Conservation (phyloP, 2,888 invertebrate genomes). For the Abrostola tripartita region DNA sequence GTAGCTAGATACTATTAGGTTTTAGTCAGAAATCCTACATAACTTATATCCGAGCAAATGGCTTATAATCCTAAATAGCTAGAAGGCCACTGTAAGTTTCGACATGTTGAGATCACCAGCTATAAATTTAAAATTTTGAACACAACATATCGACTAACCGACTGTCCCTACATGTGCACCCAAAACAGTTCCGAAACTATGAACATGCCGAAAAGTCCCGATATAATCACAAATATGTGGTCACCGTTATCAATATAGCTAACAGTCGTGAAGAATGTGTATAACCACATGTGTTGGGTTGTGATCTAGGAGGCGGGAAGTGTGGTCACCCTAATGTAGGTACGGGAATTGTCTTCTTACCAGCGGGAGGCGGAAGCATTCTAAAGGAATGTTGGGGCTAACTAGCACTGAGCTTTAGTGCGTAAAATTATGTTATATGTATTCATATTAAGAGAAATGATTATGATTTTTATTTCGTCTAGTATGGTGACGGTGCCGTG, state of each 20-base stretch:
- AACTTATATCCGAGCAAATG: too few relatives aligned
- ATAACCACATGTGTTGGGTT: neutral
- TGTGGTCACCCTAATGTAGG: neutral
- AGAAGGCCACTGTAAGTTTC: too few relatives aligned
- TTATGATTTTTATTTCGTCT: neutral
- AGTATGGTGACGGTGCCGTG: too few relatives aligned
- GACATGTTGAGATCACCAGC: too few relatives aligned
- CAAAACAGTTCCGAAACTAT: neutral
- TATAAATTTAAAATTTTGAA: too few relatives aligned
- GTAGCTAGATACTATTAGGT: too few relatives aligned
- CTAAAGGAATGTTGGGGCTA: neutral
- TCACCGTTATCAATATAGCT: neutral
- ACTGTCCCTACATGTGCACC: neutral
- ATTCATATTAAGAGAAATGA: neutral
- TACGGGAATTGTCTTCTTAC: neutral
- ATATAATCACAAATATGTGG: constrained; percentile 2
- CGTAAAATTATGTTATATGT: neutral
- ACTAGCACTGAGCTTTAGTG: neutral
- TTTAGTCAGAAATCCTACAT: too few relatives aligned
- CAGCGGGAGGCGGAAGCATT: constrained; percentile 4
- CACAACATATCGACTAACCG: neutral
- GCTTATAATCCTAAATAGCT: too few relatives aligned
- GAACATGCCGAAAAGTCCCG: neutral
- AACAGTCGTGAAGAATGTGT: neutral
- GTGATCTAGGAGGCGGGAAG: neutral